phyloP scores from a whole-genome alignment of 2,113 vertebrate genomes.

The Serinus canaria region DNA sequence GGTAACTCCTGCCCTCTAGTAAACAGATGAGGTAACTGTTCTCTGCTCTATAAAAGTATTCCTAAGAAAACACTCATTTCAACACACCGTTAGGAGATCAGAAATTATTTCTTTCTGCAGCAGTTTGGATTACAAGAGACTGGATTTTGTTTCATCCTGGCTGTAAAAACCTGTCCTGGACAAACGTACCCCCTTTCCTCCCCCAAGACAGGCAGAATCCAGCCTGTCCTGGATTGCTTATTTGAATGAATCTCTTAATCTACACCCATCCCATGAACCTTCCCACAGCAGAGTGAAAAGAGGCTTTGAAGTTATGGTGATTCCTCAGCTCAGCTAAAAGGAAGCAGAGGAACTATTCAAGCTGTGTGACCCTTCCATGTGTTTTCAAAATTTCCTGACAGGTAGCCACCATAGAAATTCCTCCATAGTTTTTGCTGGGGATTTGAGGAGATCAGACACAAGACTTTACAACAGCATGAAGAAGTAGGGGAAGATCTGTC shows the following conservation, averaged over 20 bases:
- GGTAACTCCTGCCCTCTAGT: neutral
- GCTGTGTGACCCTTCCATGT: neutral
- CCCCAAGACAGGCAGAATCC: neutral
- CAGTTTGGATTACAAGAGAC: neutral
- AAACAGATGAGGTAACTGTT: neutral
- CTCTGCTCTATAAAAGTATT: neutral
- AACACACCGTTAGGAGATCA: neutral
- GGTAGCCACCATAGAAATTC: neutral
- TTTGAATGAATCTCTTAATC: neutral
- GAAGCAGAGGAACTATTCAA: neutral
- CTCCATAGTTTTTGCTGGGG: neutral
- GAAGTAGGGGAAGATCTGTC: neutral
- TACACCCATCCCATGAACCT: neutral
- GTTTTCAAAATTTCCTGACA: neutral
- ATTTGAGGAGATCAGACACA: neutral
- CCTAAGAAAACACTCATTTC: neutral
- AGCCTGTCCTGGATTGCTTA: neutral
- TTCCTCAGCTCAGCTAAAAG: neutral
- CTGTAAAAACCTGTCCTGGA: neutral
- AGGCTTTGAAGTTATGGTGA: neutral
- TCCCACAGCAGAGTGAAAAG: neutral
- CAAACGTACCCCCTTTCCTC: neutral
- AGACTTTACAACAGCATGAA: neutral
- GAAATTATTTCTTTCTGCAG: neutral
- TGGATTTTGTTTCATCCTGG: neutral